These are phyloP conservation scores for Abramis brama DNA, from an alignment of 2,113 vertebrate species.

Conservation along the genomic window DNA sequence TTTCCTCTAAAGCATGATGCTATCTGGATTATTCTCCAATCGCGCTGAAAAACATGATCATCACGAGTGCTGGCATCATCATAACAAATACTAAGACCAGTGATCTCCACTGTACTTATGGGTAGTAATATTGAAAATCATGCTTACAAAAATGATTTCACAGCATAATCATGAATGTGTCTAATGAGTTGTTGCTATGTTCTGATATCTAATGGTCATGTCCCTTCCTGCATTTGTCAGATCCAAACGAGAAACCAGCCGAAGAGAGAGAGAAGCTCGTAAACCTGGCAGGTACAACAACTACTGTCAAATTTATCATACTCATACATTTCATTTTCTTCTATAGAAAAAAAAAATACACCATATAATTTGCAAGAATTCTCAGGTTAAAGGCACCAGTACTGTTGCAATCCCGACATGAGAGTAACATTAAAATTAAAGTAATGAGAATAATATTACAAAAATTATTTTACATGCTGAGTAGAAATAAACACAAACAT, in stretches of 20 bases:
- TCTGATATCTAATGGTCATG: neutral
- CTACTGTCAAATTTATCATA: no score
- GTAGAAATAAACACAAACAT: neutral
- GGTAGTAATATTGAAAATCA: neutral
- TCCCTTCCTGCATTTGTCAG: slow-evolving; percentile 54
- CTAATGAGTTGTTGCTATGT: neutral
- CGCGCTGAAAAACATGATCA: neutral
- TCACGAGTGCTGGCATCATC: neutral
- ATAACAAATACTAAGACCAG: neutral
- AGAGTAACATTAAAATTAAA: neutral
- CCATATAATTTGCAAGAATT: neutral
- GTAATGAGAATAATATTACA: neutral
- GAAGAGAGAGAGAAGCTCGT: slow-evolving; percentile 57
- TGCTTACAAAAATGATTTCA: no score
- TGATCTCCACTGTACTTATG: neutral
- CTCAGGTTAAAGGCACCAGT: neutral
- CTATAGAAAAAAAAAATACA: neutral
- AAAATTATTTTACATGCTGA: neutral
- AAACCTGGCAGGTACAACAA: slow-evolving; percentile 79
- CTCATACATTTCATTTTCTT: slow-evolving; percentile 10
- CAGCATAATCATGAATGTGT: neutral
- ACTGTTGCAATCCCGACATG: neutral
- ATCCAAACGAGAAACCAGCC: slow-evolving; percentile 71
- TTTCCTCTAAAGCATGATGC: neutral
- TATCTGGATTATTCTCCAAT: neutral